Evolutionary conservation across 2,797 vertebrate species (phyloP).

Genomic region (Bucorvus abyssinicus): DNA sequence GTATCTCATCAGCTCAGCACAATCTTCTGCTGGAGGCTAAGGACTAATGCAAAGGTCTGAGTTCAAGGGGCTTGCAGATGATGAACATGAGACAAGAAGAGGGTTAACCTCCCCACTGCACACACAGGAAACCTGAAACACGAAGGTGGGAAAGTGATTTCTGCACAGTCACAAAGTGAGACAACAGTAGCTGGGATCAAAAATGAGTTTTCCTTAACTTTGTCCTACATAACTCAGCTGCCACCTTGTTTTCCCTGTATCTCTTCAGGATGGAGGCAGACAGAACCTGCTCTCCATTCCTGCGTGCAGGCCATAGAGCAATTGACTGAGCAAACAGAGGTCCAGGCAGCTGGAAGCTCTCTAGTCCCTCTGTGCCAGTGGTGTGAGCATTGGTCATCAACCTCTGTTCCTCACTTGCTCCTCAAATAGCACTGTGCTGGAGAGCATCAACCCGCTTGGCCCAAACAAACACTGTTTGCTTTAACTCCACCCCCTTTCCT

Average conservation of each 20-base stretch:
- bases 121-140: not conserved
- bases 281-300: not conserved
- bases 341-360: not conserved
- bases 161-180: not conserved
- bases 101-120: not conserved
- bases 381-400: not conserved
- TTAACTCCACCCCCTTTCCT: not conserved
- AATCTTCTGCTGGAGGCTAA: not conserved
- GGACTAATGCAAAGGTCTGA: not conserved
- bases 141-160: not conserved
- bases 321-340: not conserved
- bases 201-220: not conserved
- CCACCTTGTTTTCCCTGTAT: not conserved
- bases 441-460: not conserved
- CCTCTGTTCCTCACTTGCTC: not conserved
- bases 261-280: not conserved
- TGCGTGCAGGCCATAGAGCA: not conserved
- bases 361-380: not conserved
- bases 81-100: not conserved
- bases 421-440: not conserved
- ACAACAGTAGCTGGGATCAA: not conserved
- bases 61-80: not conserved
- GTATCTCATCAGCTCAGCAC: not conserved
- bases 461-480: not conserved
- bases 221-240: not conserved